Evolutionary conservation across 2,888 invertebrate species (phyloP).

Genomic region (Isotomurus palustris): DNA sequence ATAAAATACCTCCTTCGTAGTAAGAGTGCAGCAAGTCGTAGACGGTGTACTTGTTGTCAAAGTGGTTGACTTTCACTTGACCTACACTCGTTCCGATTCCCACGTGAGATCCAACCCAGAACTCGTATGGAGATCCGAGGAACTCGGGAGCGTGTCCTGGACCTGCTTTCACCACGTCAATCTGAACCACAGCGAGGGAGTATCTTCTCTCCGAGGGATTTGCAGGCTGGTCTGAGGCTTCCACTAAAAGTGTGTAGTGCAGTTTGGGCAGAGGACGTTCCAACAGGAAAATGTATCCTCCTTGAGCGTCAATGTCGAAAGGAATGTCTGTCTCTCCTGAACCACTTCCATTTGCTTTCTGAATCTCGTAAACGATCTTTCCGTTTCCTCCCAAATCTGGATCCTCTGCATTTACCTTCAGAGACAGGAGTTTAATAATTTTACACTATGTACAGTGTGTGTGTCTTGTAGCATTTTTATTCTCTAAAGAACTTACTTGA

Average conservation of each 20-base stretch:
- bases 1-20: conserved; percentile 65
- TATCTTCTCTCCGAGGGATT: conserved; percentile 79
- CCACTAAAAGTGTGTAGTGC: conserved; percentile 73
- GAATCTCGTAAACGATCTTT: conserved; percentile 67
- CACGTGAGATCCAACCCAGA: conserved; percentile 84
- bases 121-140: conserved; percentile 78
- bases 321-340: conserved; percentile 54
- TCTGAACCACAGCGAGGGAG: conserved; percentile 77
- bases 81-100: conserved; percentile 80
- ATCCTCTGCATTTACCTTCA: conserved; percentile 68
- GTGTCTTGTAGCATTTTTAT: conserved; percentile 1
- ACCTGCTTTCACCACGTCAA: conserved; percentile 63
- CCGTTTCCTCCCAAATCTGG: conserved; percentile 75
- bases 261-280: conserved; percentile 64
- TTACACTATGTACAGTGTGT: conserved; percentile 1
- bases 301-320: conserved; percentile 66
- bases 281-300: conserved; percentile 64
- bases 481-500: conserved; percentile 50
- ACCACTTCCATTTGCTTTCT: conserved; percentile 56
- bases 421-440: not conserved
- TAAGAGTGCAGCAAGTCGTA: conserved; percentile 80
- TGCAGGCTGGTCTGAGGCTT: conserved; percentile 74
- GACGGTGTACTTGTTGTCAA: conserved; percentile 62
- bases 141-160: conserved; percentile 60
- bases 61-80: conserved; percentile 71